A percentile compares a stretch with the other conserved stretches of the same genome.
Conservation (phyloP, 2,888 invertebrate species). For the Eupithecia subumbrata region DNA sequence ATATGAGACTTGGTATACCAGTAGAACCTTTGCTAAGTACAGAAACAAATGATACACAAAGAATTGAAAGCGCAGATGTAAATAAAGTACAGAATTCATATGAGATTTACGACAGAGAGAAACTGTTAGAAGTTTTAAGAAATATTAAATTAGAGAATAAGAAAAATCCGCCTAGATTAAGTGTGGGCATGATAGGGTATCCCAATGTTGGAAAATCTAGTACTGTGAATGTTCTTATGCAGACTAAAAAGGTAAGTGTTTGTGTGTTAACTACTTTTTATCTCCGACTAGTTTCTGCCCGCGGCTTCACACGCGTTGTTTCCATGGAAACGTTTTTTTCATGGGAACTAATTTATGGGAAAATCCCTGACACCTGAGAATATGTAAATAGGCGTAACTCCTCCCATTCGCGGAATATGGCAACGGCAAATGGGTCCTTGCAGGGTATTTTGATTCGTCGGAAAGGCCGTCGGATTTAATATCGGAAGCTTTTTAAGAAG, state of each 20-base stretch:
- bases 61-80: slow-evolving; percentile 28
- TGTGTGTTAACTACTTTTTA: not conserved
- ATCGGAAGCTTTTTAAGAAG: too few relatives aligned
- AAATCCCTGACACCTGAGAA: too few relatives aligned
- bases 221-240: slow-evolving; percentile 96
- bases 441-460: too few relatives aligned
- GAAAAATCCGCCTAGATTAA: slow-evolving; percentile 84
- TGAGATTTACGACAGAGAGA: slow-evolving; percentile 86
- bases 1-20: slow-evolving; percentile 66
- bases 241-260: slow-evolving; percentile 88
- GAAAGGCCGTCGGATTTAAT: too few relatives aligned
- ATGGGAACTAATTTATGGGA: too few relatives aligned
- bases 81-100: slow-evolving; percentile 77
- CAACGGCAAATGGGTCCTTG: too few relatives aligned
- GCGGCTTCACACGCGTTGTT: too few relatives aligned
- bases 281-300: not conserved
- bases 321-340: too few relatives aligned
- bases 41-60: slow-evolving; percentile 14
- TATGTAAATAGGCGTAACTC: too few relatives aligned
- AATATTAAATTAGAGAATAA: slow-evolving; percentile 72
- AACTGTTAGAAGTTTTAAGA: slow-evolving; percentile 89
- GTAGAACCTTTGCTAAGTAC: slow-evolving; percentile 57
- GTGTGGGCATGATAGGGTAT: slow-evolving; percentile 98
- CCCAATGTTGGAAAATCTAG: slow-evolving; percentile 99
- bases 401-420: too few relatives aligned